phyloP scores from a whole-genome alignment of 2,797 vertebrate genomes.

The Steatocranus sp. region DNA sequence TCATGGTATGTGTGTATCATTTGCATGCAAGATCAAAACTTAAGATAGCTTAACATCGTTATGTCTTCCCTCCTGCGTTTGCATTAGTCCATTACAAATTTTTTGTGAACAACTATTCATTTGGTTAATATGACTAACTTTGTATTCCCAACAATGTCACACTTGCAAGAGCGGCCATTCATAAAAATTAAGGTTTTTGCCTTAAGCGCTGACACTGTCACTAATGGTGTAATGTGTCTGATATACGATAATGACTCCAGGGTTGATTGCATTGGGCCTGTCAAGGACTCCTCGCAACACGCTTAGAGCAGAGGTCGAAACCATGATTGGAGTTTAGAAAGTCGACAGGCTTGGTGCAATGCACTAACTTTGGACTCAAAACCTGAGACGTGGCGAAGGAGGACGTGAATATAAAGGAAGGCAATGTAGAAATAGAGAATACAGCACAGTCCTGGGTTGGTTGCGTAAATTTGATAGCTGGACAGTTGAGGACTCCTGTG shows the following conservation, averaged over 20 bases:
- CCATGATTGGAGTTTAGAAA: conserved; percentile 51
- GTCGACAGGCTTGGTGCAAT: conserved; percentile 17
- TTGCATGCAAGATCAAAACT: conserved; percentile 6
- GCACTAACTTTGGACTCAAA: conserved; percentile 31
- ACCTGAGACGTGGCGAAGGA: background rate
- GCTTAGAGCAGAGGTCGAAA: conserved; percentile 45
- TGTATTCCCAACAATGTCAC: conserved; percentile 22
- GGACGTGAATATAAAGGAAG: background rate
- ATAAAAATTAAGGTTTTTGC: conserved; percentile 31
- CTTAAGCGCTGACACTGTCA: conserved; percentile 30
- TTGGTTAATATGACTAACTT: conserved; percentile 33
- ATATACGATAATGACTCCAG: conserved; percentile 58
- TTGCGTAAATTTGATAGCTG: background rate
- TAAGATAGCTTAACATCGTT: background rate
- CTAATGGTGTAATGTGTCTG: conserved; percentile 40
- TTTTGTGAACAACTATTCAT: conserved; percentile 30
- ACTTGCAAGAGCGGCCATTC: conserved; percentile 31
- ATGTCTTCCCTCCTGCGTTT: background rate
- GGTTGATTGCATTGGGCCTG: conserved; percentile 56
- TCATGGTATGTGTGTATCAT: background rate
- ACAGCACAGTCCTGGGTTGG: background rate
- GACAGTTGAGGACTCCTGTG: background rate
- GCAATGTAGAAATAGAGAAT: background rate
- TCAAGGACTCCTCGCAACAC: conserved; percentile 55
- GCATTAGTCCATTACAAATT: conserved; percentile 21